Percentiles rank a stretch among this genome's conserved stretches.
phyloP scores from a whole-genome alignment of 2,113 vertebrate genomes.

The Varanus salvator region DNA sequence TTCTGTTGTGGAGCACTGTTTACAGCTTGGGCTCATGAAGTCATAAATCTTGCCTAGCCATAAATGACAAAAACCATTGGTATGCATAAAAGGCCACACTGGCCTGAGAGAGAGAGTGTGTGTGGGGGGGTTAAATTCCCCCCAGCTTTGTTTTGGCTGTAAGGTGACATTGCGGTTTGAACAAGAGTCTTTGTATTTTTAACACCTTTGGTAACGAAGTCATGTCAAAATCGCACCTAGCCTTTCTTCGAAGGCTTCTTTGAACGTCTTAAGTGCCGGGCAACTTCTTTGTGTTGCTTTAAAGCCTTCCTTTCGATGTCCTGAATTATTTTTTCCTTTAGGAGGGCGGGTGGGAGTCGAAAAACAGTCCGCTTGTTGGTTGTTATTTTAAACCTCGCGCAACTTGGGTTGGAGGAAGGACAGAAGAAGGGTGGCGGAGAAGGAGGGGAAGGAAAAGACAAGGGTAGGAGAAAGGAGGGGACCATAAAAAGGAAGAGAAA shows the following conservation, averaged over 20 bases:
- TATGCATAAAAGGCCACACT: conserved; percentile 89
- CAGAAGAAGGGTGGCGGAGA: neutral
- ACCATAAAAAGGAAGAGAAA: neutral
- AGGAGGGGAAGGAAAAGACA: neutral
- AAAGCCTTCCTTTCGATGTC: conserved; percentile 26
- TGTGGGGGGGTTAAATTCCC: conserved; percentile 40
- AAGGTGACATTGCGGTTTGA: conserved; percentile 81
- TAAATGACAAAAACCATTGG: conserved; percentile 90
- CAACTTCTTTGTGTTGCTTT: neutral
- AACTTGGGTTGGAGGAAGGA: neutral
- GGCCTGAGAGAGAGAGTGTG: conserved; percentile 76
- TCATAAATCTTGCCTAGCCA: conserved; percentile 92
- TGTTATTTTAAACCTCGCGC: neutral
- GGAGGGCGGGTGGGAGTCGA: neutral
- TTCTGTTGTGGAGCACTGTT: conserved; percentile 88
- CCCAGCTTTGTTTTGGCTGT: conserved; percentile 83
- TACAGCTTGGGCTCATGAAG: conserved; percentile 86
- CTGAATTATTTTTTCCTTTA: conserved; percentile 12
- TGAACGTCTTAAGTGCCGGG: neutral
- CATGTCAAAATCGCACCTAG: conserved; percentile 66
- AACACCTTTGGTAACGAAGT: conserved; percentile 78
- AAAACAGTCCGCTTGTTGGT: neutral
- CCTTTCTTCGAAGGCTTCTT: conserved; percentile 50
- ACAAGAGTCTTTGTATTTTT: conserved; percentile 77
- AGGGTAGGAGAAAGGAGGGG: neutral